Evolutionary conservation across 1,140 invertebrate genomes (phyloP).

Genomic region (Tetragonula clypearis): DNA sequence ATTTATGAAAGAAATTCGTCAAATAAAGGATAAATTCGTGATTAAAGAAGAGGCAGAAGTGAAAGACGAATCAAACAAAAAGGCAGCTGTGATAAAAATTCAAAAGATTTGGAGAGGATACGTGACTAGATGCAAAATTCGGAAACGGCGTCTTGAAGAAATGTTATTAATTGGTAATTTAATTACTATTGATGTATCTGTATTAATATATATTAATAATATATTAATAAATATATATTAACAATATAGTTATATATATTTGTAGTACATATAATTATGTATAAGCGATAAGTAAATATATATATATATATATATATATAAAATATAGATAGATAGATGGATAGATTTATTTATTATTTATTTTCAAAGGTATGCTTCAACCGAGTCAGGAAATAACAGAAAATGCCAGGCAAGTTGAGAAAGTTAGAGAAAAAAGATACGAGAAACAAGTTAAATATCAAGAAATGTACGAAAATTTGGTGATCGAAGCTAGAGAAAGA

Average conservation of each 20-base stretch:
- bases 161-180: slow-evolving; percentile 90
- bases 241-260: background rate
- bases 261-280: background rate
- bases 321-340: no score
- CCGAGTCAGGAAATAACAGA: slow-evolving; percentile 72
- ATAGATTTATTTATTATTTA: background rate
- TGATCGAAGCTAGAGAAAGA: slow-evolving; percentile 83
- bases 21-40: slow-evolving; percentile 86
- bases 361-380: slow-evolving; percentile 79
- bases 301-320: no score
- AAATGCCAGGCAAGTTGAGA: slow-evolving; percentile 73
- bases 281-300: background rate
- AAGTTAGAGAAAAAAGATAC: slow-evolving; percentile 84
- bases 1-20: slow-evolving; percentile 94
- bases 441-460: slow-evolving; percentile 84
- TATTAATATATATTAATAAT: background rate
- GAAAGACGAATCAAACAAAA: slow-evolving; percentile 80
- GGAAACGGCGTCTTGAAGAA: slow-evolving; percentile 88
- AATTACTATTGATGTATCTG: background rate
- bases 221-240: background rate
- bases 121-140: slow-evolving; percentile 86
- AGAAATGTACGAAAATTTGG: slow-evolving; percentile 84
- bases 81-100: slow-evolving; percentile 88
- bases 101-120: slow-evolving; percentile 93
- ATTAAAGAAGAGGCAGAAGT: slow-evolving; percentile 83